Evolutionary conservation across 2,797 vertebrate species (phyloP).

Genomic region (Artibeus jamaicensis): DNA sequence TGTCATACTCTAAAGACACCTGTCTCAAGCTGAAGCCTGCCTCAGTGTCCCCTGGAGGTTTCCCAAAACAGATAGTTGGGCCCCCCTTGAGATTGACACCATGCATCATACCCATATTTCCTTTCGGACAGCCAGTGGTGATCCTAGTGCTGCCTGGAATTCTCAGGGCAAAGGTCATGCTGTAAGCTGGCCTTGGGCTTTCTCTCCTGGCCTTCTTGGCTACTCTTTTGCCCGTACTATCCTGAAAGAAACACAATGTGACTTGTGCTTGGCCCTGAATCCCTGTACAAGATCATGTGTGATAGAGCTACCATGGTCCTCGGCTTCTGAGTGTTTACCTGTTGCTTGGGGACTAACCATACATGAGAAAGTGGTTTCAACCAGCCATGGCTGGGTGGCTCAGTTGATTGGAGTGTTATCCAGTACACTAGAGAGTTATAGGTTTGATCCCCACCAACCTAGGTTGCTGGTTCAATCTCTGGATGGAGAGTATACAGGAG

Average conservation of each 20-base stretch:
- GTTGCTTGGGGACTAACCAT: neutral
- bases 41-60: neutral
- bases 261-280: neutral
- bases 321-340: neutral
- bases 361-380: neutral
- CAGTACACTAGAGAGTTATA: too few species aligned
- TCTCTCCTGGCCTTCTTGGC: neutral
- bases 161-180: neutral
- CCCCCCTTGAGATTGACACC: fast-evolving
- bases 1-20: neutral
- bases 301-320: neutral
- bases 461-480: too few species aligned
- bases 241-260: neutral
- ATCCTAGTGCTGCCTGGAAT: neutral
- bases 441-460: too few species aligned
- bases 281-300: neutral
- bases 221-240: neutral
- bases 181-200: neutral
- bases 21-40: neutral
- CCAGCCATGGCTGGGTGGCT: too few species aligned
- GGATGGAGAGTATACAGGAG: too few species aligned
- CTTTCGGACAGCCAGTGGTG: neutral
- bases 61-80: neutral
- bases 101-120: neutral
- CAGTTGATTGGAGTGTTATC: too few species aligned